Evolutionary conservation across 2,113 vertebrate genomes (phyloP).

Genomic region (Pipa parva): DNA sequence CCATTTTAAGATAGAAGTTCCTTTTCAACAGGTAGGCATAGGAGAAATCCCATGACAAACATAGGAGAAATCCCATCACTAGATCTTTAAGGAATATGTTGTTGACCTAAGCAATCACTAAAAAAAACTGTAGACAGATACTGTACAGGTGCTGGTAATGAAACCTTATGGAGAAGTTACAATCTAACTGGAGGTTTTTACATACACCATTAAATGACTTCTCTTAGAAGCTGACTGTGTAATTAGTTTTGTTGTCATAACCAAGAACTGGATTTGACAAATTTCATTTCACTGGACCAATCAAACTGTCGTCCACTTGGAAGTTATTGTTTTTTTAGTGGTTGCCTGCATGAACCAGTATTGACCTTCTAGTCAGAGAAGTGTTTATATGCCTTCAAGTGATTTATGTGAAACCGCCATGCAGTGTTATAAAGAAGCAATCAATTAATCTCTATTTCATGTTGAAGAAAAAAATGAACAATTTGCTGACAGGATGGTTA

Average conservation of each 20-base stretch:
- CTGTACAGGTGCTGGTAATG: not conserved
- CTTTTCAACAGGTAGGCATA: too few species aligned
- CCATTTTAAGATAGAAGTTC: too few species aligned
- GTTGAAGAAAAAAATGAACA: conserved; percentile 4
- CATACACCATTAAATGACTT: not conserved
- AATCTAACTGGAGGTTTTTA: not conserved
- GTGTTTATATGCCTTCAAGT: conserved; percentile 9
- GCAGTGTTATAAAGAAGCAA: conserved; percentile 14
- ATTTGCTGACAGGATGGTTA: not conserved
- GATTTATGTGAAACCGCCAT: conserved; percentile 9
- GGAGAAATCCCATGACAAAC: too few species aligned
- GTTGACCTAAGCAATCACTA: too few species aligned
- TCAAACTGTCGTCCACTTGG: not conserved
- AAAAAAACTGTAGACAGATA: too few species aligned
- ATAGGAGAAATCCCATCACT: too few species aligned
- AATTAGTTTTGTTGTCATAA: conserved; percentile 2
- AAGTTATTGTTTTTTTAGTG: conserved; percentile 1
- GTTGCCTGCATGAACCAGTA: conserved; percentile 3
- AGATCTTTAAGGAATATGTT: too few species aligned
- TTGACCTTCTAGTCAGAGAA: conserved; percentile 15
- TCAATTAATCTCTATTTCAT: conserved; percentile 21
- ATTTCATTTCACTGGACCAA: not conserved
- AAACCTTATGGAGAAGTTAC: not conserved
- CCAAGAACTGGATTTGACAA: not conserved
- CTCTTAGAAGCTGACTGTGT: not conserved